These are phyloP conservation scores for Cyprinodon tularosa DNA, from an alignment of 2,113 vertebrate species.

Conservation along the genomic window DNA sequence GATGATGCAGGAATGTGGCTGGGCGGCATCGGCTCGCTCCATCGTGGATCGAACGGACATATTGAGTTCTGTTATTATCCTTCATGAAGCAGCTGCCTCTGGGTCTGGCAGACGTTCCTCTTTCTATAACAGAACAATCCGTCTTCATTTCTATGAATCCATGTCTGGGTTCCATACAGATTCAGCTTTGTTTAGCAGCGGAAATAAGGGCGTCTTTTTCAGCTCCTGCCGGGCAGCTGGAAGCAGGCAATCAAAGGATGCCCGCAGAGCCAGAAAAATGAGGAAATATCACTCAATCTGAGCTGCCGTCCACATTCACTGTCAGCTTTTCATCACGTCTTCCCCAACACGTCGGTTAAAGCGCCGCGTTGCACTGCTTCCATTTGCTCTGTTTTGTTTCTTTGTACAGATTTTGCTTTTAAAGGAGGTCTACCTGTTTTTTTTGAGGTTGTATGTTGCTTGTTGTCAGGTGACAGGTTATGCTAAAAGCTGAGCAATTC, in stretches of 20 bases:
- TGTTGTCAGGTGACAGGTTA: background rate
- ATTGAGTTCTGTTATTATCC: too few relatives aligned
- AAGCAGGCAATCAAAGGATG: constrained; percentile 3
- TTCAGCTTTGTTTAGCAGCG: background rate
- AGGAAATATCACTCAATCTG: background rate
- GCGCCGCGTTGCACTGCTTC: constrained; percentile 55
- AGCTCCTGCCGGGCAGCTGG: background rate
- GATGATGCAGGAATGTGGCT: background rate
- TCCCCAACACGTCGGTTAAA: constrained; percentile 30
- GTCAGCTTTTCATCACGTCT: background rate
- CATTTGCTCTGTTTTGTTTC: constrained; percentile 36
- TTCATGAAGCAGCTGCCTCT: background rate
- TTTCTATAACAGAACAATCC: background rate
- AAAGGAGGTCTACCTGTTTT: constrained; percentile 36
- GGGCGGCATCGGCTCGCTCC: background rate
- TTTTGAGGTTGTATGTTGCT: constrained; percentile 32
- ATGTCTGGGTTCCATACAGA: background rate
- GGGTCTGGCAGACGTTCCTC: background rate
- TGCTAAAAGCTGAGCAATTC: background rate
- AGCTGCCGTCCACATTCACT: background rate
- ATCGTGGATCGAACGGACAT: too few relatives aligned
- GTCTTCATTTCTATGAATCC: background rate
- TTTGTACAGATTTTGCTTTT: constrained; percentile 61
- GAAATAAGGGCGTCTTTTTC: background rate
- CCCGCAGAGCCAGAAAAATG: background rate